Percentiles rank a stretch among this genome's conserved stretches.
Evolutionary conservation across 1,140 invertebrate genomes (phyloP).

Genomic region (Drosophila tani): DNA sequence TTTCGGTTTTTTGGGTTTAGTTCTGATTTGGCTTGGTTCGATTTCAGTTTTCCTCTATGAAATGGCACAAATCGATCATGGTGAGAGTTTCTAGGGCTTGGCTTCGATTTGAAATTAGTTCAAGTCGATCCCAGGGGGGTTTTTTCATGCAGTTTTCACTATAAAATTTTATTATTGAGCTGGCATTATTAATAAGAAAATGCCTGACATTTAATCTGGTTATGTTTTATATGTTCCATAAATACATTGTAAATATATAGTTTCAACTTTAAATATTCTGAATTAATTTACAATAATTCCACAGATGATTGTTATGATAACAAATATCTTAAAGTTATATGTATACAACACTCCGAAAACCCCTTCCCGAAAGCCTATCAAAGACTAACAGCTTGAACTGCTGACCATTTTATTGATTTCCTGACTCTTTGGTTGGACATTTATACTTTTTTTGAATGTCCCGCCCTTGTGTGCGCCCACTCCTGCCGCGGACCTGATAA

Average conservation of each 20-base stretch:
- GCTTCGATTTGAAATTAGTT: slow-evolving; percentile 58
- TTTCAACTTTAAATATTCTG: neutral
- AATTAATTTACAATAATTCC: neutral
- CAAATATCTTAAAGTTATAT: neutral
- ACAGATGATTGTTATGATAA: neutral
- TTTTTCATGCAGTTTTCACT: slow-evolving; percentile 15
- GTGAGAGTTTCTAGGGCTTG: slow-evolving; percentile 60
- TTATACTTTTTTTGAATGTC: neutral
- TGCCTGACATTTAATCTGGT: neutral
- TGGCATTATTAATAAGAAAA: accelerated
- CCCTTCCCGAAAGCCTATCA: neutral
- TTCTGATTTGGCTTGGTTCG: slow-evolving; percentile 69
- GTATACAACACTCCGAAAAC: neutral
- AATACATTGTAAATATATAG: neutral
- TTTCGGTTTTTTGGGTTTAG: slow-evolving; percentile 60
- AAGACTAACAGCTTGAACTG: neutral
- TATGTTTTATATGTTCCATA: neutral
- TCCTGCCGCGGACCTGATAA: slow-evolving; percentile 26
- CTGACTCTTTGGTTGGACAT: neutral
- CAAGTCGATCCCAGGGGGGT: slow-evolving; percentile 20
- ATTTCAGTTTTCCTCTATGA: slow-evolving; percentile 70
- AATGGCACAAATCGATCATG: slow-evolving; percentile 70
- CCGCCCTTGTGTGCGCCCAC: slow-evolving; percentile 13
- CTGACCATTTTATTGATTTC: slow-evolving; percentile 4
- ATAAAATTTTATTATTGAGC: no score